Conservation (phyloP, 2,797 vertebrate genomes). For the Potorous gilbertii region DNA sequence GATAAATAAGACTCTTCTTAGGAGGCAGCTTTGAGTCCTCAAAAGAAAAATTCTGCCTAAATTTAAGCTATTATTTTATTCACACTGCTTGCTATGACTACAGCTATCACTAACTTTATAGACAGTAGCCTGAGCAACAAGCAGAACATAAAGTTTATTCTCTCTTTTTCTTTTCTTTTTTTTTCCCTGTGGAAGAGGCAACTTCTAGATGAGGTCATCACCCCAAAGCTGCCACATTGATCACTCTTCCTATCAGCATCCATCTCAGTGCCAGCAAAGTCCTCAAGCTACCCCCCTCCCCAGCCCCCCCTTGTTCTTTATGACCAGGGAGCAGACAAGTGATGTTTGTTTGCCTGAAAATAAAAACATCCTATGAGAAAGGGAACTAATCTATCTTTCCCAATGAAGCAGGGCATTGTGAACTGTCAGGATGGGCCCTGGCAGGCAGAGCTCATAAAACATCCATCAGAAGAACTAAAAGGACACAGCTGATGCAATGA, state of each 20-base stretch:
- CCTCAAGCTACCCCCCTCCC: background rate
- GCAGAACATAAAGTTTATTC: background rate
- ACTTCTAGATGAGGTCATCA: background rate
- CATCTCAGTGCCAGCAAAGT: conserved; percentile 1
- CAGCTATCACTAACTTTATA: background rate
- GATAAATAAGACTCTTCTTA: background rate
- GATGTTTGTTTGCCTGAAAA: conserved; percentile 40
- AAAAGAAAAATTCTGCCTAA: background rate
- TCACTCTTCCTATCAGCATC: conserved; percentile 28
- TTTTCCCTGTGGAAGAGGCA: conserved; percentile 3
- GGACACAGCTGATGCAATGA: conserved; percentile 15
- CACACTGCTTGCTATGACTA: background rate
- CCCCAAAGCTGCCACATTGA: background rate
- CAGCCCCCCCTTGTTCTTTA: conserved; percentile 20
- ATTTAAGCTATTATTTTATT: background rate
- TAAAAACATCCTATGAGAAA: conserved; percentile 40
- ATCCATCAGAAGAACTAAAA: background rate
- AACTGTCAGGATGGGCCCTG: conserved; percentile 24
- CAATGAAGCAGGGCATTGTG: background rate
- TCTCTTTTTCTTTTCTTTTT: background rate
- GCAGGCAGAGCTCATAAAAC: conserved; percentile 6
- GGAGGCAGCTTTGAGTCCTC: background rate
- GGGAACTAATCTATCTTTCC: conserved; percentile 35
- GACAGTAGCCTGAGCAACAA: background rate
- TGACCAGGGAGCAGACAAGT: conserved; percentile 26